Conservation (phyloP, 1,140 invertebrate genomes). For the Papilio machaon region DNA sequence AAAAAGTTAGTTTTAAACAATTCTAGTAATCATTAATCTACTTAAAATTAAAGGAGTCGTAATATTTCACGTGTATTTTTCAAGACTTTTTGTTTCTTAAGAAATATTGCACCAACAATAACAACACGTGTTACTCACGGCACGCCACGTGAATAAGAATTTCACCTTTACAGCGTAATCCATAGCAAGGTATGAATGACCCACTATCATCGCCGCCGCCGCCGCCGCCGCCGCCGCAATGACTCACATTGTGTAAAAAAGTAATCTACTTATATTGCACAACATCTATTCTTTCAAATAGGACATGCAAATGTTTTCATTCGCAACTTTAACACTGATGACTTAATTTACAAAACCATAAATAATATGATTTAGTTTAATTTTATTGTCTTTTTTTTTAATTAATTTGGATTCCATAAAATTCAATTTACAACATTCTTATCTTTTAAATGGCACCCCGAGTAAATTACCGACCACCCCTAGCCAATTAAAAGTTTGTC, state of each 20-base stretch:
- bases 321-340: neutral
- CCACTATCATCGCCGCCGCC: neutral
- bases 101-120: constrained; percentile 9
- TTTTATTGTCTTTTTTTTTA: neutral
- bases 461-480: constrained; percentile 60
- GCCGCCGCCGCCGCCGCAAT: neutral
- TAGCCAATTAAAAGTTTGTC: constrained; percentile 66
- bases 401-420: constrained; percentile 9
- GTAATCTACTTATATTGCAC: neutral
- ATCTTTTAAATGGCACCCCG: constrained; percentile 40
- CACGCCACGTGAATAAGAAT: neutral
- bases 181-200: neutral
- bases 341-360: neutral
- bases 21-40: neutral
- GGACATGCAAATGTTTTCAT: neutral
- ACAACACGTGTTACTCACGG: constrained; percentile 15
- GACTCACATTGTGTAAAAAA: neutral
- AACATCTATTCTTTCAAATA: neutral
- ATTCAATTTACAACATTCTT: constrained; percentile 32
- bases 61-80: neutral
- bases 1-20: neutral
- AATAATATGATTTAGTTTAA: neutral
- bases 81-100: neutral
- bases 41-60: neutral
- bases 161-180: constrained; percentile 2